These are phyloP conservation scores for Sebastes vulpes DNA, from an alignment of 2,797 vertebrate species.

Conservation along the genomic window DNA sequence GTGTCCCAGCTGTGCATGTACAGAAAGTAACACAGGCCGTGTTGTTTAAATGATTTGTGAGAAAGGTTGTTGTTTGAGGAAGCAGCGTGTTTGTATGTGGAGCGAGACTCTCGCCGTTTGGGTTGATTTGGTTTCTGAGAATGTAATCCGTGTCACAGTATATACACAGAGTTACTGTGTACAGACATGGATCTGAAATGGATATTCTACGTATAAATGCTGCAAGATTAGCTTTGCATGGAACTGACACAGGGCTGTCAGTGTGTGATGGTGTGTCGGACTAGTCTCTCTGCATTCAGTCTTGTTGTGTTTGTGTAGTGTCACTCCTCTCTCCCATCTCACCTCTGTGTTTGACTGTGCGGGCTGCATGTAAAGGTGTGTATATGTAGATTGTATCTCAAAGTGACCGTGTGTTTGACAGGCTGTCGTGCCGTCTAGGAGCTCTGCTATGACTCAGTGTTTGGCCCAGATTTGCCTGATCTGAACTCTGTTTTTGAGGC, in stretches of 20 bases:
- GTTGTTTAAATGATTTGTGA: slow-evolving; percentile 15
- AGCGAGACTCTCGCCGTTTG: neutral
- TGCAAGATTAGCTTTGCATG: neutral
- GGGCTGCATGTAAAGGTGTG: slow-evolving; percentile 31
- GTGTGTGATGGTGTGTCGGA: neutral
- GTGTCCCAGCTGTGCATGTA: slow-evolving; percentile 6
- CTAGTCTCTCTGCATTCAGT: slow-evolving; percentile 8
- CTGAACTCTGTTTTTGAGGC: neutral
- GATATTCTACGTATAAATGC: slow-evolving; percentile 23
- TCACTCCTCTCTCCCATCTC: slow-evolving; percentile 1
- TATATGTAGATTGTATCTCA: slow-evolving; percentile 1
- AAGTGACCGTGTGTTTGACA: slow-evolving; percentile 34
- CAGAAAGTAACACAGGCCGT: neutral
- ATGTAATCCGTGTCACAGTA: slow-evolving; percentile 4
- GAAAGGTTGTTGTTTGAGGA: neutral
- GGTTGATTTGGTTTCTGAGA: slow-evolving; percentile 6
- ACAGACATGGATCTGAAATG: slow-evolving; percentile 5
- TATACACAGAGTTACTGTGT: neutral
- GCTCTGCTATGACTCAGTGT: slow-evolving; percentile 25
- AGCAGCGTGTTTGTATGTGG: neutral
- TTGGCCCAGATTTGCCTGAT: slow-evolving; percentile 33
- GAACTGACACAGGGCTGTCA: neutral
- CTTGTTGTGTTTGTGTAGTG: slow-evolving; percentile 11
- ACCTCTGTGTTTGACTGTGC: slow-evolving; percentile 17
- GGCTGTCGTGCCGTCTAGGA: slow-evolving; percentile 4